Base-by-base conservation (phyloP, 64 coral and sea anemone genomes). In the Dendrophyllia cribrosa region DNA sequence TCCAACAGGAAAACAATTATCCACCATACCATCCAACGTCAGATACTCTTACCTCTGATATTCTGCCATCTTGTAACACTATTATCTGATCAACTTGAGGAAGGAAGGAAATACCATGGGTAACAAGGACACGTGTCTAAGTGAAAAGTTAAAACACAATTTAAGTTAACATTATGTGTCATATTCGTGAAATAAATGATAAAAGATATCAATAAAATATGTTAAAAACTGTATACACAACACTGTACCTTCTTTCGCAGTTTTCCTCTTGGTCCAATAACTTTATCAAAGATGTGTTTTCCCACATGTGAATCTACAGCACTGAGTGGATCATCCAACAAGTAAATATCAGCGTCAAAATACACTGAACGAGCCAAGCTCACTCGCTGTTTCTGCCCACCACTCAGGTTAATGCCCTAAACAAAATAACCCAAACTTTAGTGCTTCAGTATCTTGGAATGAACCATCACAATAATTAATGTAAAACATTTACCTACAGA, bases 31-130 rank as follows among this genome's bases (percentile, higher is more conserved):
- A 9, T 56, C 12, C 3, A 56, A 12, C 53, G 2, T 34, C 34
- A 34, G 34, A 34, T 34, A 34, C 3, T 9, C 53, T 56, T 56
- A 95, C 93, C 81, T 95, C 93, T 47, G 93, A 95, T 14, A 95
- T 87, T 79, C 88, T 81, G 58, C 93, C 93, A 90, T 72, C 72
- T 75, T 95, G 93, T 23, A 95, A 82, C 22, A 95, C 93, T 55
- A 95, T 66, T 50, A 95, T 95, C 72, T 94, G 93, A 72, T 94
- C 93, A 44, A 89, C 93, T 94, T 94, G 93, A 49, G 87, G 93
- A 67, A 94, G 81, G 56, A 95, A 95, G 51, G 87, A 85, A 16
- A 95, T 88, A 58, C 86, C 93, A 68, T 95, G 93, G 44, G 93
- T 95, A 17, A 95, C 93, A 46, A 95, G 77, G 45, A 95, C 63